These are phyloP conservation scores for Stenoptilia bipunctidactyla DNA, from an alignment of 2,888 invertebrate species.

Conservation along the genomic window DNA sequence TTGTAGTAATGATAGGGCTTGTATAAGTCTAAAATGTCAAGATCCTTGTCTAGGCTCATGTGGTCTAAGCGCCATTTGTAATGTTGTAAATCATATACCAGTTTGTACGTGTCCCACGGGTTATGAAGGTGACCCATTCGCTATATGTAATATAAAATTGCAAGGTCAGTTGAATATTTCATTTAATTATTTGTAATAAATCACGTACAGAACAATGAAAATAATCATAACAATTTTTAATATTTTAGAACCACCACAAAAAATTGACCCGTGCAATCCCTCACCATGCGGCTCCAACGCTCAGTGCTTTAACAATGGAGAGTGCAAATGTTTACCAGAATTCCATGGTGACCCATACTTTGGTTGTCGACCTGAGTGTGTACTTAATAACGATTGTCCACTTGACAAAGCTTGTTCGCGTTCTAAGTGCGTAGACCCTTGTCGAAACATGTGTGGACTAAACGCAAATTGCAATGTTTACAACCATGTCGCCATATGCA, in stretches of 20 bases:
- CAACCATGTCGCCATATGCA: constrained; percentile 76
- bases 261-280: constrained; percentile 77
- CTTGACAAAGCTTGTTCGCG: constrained; percentile 81
- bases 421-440: constrained; percentile 88
- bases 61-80: constrained; percentile 79
- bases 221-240: constrained; percentile 5
- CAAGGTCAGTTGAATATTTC: constrained; percentile 42
- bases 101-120: constrained; percentile 76
- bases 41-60: constrained; percentile 86
- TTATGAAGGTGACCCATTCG: constrained; percentile 82
- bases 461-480: constrained; percentile 83
- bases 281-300: constrained; percentile 86
- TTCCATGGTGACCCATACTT: constrained; percentile 84
- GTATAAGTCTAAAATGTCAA: constrained; percentile 81
- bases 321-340: constrained; percentile 81
- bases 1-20: constrained; percentile 79
- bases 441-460: constrained; percentile 83
- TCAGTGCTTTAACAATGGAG: constrained; percentile 75
- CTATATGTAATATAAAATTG: constrained; percentile 73
- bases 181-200: no score
- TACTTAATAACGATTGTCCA: constrained; percentile 83
- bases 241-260: constrained; percentile 38
- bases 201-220: no score
- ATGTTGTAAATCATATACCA: constrained; percentile 82
- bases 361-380: constrained; percentile 86